Base-by-base conservation (phyloP, 1,140 invertebrate genomes). In the Aphidius gifuensis region DNA sequence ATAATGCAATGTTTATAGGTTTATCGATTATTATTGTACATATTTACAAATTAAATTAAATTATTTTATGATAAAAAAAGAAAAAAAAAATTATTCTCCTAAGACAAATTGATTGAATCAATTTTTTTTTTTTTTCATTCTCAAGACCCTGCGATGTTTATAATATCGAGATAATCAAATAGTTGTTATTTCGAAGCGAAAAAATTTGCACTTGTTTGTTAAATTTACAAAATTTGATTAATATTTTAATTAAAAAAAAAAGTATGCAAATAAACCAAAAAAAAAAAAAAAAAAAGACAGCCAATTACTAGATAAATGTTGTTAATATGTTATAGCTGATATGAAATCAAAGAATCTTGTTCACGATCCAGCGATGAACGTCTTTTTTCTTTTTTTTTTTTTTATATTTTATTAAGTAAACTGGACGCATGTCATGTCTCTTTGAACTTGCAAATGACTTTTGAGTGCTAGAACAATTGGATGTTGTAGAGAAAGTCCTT, bases 21-120 rank as follows among this genome's bases (percentile, higher is more conserved):
- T 68, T 77, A 75, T 77, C 74, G 74, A 74, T 69, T 67, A 74
- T 70, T 76, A 73, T 72, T 55, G 69, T 76, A 79, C 76, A 77
- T 77, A 77, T 77, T 64, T 77, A 77, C 74, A 77, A 58, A 39
- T 6, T 38, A 49, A 9, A 9, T 58, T 58, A 45, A 60, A 9
- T 38, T n/a, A 44, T 47, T 42, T 11, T 46, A 8, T 44, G 32
- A 8, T 23, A 11, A 58, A 58, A 45, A 2, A 11, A 21, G 9
- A 47, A 46, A 50, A 60, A 47, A 57, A 38, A 11, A 45, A 50
- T 53, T 53, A 53, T 53, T 39, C 9, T 8, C 7, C 8, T 39
- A 53, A 50, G 2, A 32, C 9, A 7, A 50, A 50, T 50, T 32
- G 23, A 32, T 0, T 32, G 23, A 32, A 32, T 32, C 23, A 32